Conservation (phyloP, 1,140 invertebrate species). For the Ericerus pela region DNA sequence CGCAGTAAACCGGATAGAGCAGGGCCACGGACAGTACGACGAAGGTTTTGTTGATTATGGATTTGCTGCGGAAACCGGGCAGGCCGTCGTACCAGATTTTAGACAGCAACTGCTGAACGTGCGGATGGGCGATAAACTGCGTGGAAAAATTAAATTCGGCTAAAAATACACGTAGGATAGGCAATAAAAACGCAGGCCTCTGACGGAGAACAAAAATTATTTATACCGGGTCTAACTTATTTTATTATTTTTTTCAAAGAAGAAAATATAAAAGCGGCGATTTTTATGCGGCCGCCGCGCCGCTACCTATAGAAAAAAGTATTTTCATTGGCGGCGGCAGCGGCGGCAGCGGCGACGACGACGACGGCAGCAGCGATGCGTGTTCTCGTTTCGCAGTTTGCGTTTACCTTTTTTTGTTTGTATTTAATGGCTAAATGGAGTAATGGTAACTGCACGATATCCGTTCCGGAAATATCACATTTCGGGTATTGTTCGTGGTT, state of each 20-base stretch:
- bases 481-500: constrained; percentile 44
- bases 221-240: no score
- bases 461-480: constrained; percentile 25
- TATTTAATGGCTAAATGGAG: constrained; percentile 78
- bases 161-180: not conserved
- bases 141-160: constrained; percentile 20
- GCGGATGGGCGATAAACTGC: constrained; percentile 83
- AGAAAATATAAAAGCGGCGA: no score
- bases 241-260: no score
- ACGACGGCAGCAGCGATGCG: not conserved
- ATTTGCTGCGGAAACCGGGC: constrained; percentile 70
- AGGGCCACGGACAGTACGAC: constrained; percentile 59
- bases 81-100: constrained; percentile 85
- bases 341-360: not conserved
- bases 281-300: no score
- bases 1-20: constrained; percentile 72
- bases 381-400: not conserved
- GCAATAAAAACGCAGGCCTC: not conserved
- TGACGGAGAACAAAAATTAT: no score
- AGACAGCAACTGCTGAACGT: constrained; percentile 79
- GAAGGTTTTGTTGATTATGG: constrained; percentile 44
- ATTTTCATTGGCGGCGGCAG: not conserved
- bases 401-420: constrained; percentile 79
- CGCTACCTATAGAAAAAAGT: no score
- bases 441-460: constrained; percentile 59